Conservation (phyloP, 2,797 vertebrate species). For the Mareca penelope region DNA sequence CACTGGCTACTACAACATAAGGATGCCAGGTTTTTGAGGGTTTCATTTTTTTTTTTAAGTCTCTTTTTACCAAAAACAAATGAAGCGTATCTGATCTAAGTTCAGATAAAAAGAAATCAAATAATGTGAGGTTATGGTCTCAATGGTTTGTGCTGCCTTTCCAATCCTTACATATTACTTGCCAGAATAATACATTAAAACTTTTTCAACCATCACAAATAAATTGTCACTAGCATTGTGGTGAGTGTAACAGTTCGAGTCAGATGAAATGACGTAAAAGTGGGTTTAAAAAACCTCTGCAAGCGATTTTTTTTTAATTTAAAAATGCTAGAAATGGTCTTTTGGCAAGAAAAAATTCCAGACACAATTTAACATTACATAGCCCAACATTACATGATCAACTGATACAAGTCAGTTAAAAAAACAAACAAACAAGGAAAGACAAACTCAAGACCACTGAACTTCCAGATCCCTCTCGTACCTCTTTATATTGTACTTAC, state of each 20-base stretch:
- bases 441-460: background rate
- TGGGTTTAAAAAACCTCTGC: background rate
- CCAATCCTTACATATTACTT: background rate
- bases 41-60: background rate
- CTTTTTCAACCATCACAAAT: background rate
- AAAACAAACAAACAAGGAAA: background rate
- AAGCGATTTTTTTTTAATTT: background rate
- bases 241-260: background rate
- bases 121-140: background rate
- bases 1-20: background rate
- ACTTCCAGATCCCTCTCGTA: background rate
- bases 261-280: background rate
- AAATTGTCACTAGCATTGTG: background rate
- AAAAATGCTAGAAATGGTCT: rapidly evolving
- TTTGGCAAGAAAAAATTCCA: background rate
- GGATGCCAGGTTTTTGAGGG: background rate
- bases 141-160: background rate
- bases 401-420: background rate
- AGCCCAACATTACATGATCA: background rate
- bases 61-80: background rate
- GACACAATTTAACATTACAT: background rate
- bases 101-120: background rate
- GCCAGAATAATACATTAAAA: background rate
- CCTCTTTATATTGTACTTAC: conserved; percentile 76
- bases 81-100: background rate